phyloP scores from a whole-genome alignment of 2,888 invertebrate genomes.

The Caenorhabditis uteleia region DNA sequence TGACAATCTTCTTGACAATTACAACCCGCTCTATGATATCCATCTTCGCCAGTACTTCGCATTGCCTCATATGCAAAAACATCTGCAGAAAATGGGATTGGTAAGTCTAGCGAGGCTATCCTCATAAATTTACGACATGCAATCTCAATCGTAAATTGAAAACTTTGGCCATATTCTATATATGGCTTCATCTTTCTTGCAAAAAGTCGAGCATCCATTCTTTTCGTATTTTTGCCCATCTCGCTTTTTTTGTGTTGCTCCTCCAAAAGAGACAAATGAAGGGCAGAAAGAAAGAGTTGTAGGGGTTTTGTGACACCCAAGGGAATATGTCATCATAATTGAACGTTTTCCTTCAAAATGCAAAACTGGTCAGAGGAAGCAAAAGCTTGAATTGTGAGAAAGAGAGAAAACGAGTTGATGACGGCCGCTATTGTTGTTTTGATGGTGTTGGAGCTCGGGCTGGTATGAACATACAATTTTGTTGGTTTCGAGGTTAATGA shows the following conservation, averaged over 20 bases:
- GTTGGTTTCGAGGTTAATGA: too few species aligned
- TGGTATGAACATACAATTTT: too few species aligned
- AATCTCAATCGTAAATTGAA: too few species aligned
- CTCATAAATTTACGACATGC: neutral
- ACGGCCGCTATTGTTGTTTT: too few species aligned
- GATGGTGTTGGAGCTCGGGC: too few species aligned
- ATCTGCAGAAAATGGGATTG: constrained; percentile 64
- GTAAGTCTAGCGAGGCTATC: constrained; percentile 33
- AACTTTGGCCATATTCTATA: too few species aligned
- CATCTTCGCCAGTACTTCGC: constrained; percentile 68
- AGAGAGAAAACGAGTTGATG: neutral
- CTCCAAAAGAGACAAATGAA: neutral
- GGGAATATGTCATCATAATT: constrained; percentile 41
- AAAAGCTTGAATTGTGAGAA: neutral
- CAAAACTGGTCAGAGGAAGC: too few species aligned
- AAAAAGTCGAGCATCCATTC: too few species aligned
- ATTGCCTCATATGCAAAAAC: constrained; percentile 68
- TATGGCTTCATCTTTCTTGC: too few species aligned
- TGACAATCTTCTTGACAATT: constrained; percentile 63
- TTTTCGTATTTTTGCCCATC: neutral
- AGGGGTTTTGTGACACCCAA: constrained; percentile 33
- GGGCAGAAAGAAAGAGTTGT: neutral
- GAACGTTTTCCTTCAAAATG: constrained; percentile 12
- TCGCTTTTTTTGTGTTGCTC: neutral
- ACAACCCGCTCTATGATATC: constrained; percentile 69